Evolutionary conservation across 1,140 invertebrate genomes (phyloP), one percentile per base, ranked within the genome.

Genomic region (Diorhabda carinulata): DNA sequence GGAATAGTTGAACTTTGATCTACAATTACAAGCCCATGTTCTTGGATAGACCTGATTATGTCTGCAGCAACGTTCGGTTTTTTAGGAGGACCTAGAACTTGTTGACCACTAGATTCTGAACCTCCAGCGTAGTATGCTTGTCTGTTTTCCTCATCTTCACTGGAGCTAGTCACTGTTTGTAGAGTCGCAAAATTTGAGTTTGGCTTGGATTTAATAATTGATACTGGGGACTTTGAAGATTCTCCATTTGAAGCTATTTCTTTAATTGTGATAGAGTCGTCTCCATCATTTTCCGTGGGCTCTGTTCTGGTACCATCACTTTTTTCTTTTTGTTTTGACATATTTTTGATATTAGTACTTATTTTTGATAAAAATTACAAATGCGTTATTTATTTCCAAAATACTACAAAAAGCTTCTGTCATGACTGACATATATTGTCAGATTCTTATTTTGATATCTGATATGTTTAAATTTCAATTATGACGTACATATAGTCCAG

Each of bases 41-140:
- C 91, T 84, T 90, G 89, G 58, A 94, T 94, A 71, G 92, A 91
- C 81, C 94, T 93, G 80, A 98, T 98, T 87, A 98, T 91, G 77
- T 96, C 92, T 67, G 89, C 87, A 8, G 98, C 90, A 78, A 98
- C 87, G 77, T 96, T 92, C 68, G 88, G 86, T 57, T 90, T 90
- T 79, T 93, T 94, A 4, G 90, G 88, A 42, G 96, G 97, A 0
- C 96, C 97, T 67, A 99, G 77, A 61, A 99, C 92, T 84, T 99
- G 96, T 81, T 99, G 97, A 3, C 97, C 97, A 78, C 96, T 98
- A 64, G 90, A 86, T 78, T 96, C 91, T 3, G 95, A 97, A 3
- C 97, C 96, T 56, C 97, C 97, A 44, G 96, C 96, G 85, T 98
- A 98, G 82, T 97, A 98, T 3, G 96, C 95, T 82, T 97, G 92